Percentiles rank a stretch among this genome's conserved stretches.
Conservation (phyloP, 1,140 invertebrate species). For the Zaprionus camerounensis region DNA sequence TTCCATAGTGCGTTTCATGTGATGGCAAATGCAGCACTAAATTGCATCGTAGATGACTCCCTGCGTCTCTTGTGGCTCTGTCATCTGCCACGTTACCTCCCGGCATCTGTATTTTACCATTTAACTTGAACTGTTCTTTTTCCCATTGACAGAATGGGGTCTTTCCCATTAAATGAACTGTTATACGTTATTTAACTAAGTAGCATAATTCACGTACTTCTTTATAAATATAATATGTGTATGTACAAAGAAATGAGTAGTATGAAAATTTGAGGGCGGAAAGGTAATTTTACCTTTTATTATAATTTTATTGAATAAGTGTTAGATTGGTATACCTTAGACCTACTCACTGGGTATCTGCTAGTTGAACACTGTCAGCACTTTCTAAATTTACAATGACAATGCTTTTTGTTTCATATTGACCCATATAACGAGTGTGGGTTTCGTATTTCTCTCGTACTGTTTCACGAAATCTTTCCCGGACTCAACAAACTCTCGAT, state of each 20-base stretch:
- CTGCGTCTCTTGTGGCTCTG: no score
- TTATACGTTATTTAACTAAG: not conserved
- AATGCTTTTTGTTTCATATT: constrained; percentile 71
- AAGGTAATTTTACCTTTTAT: no score
- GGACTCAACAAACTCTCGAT: not conserved
- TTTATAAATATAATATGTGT: constrained; percentile 6
- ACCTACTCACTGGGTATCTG: not conserved
- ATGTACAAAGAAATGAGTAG: not conserved
- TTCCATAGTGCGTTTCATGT: constrained; percentile 45
- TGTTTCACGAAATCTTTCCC: not conserved
- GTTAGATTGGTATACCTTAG: no score
- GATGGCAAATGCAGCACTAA: constrained; percentile 39
- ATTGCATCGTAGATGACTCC: constrained; percentile 26
- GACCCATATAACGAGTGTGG: constrained; percentile 69
- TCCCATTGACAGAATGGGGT: not conserved
- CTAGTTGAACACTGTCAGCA: not conserved
- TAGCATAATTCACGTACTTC: not conserved
- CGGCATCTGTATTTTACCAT: constrained; percentile 27
- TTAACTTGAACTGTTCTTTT: constrained; percentile 26
- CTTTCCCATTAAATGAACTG: not conserved
- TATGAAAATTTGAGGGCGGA: no score
- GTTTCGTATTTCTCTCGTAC: not conserved
- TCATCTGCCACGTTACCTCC: not conserved
- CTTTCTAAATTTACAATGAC: not conserved
- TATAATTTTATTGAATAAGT: no score